Evolutionary conservation across 2,113 vertebrate species (phyloP).

Genomic region (Corythoichthys haematopterus): DNA sequence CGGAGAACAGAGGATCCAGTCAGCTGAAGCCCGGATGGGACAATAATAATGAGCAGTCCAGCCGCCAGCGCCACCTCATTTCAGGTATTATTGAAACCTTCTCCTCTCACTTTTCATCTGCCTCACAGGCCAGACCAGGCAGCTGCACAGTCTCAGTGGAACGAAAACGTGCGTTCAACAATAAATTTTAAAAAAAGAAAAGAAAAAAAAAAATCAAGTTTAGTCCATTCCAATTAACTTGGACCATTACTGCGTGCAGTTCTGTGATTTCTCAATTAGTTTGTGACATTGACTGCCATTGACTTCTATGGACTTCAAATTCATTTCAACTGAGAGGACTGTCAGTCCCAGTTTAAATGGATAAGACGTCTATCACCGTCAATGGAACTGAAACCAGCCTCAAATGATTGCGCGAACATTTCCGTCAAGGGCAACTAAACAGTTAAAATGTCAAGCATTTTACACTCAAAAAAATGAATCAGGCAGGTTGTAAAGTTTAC

Average conservation of each 20-base stretch:
- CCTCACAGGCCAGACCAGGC: constrained; percentile 4
- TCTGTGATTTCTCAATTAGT: not conserved
- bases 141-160: not conserved
- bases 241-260: not conserved
- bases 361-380: too few relatives aligned
- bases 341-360: too few relatives aligned
- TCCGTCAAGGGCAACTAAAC: too few relatives aligned
- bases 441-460: too few relatives aligned
- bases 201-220: not conserved
- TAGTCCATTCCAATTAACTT: not conserved
- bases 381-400: too few relatives aligned
- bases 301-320: too few relatives aligned
- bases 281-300: too few relatives aligned
- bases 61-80: constrained; percentile 50
- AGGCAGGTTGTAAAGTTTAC: too few relatives aligned
- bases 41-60: constrained; percentile 66
- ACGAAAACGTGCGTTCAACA: not conserved
- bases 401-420: too few relatives aligned
- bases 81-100: constrained; percentile 51
- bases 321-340: too few relatives aligned
- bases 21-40: constrained; percentile 63
- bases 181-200: not conserved
- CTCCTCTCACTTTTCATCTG: constrained; percentile 25
- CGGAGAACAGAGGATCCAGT: constrained; percentile 67
- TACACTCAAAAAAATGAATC: too few relatives aligned